Percentiles rank a stretch among this genome's conserved stretches.
Conservation (phyloP, 23 tunicate genomes). For the Trididemnum clinides region DNA sequence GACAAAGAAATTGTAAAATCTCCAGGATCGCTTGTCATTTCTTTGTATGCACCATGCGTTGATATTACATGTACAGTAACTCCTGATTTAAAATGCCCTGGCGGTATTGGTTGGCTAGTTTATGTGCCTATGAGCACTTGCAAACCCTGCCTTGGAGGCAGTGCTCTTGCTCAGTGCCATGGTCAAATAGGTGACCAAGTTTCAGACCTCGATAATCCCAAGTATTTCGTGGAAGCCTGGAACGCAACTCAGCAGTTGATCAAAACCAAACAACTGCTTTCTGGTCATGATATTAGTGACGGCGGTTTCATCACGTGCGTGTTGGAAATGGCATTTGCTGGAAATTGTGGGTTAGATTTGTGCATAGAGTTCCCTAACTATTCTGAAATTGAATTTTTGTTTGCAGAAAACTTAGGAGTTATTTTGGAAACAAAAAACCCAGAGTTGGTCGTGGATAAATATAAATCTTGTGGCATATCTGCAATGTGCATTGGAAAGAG, state of each 20-base stretch:
- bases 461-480: constrained; percentile 7
- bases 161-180: constrained; percentile 73
- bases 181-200: constrained; percentile 51
- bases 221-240: constrained; percentile 65
- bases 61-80: constrained; percentile 60
- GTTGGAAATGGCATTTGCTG: constrained; percentile 93
- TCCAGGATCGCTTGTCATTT: constrained; percentile 77
- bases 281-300: constrained; percentile 93
- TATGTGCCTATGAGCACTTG: constrained; percentile 74
- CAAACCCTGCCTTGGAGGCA: constrained; percentile 65
- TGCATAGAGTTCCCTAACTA: constrained; percentile 2
- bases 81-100: constrained; percentile 74
- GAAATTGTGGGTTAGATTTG: constrained; percentile 77
- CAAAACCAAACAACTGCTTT: neutral
- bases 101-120: constrained; percentile 38
- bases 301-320: constrained; percentile 78
- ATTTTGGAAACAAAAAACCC: constrained; percentile 51
- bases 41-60: constrained; percentile 80
- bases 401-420: constrained; percentile 68
- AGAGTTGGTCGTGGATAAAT: constrained; percentile 37
- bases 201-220: constrained; percentile 67
- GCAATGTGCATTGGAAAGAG: constrained; percentile 62
- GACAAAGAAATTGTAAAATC: constrained; percentile 68
- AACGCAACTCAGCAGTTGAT: constrained; percentile 57
- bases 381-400: constrained; percentile 35